A percentile compares a stretch with the other conserved stretches of the same genome.
Evolutionary conservation across 2,113 vertebrate genomes (phyloP).

Genomic region (Coptodon rendalli): DNA sequence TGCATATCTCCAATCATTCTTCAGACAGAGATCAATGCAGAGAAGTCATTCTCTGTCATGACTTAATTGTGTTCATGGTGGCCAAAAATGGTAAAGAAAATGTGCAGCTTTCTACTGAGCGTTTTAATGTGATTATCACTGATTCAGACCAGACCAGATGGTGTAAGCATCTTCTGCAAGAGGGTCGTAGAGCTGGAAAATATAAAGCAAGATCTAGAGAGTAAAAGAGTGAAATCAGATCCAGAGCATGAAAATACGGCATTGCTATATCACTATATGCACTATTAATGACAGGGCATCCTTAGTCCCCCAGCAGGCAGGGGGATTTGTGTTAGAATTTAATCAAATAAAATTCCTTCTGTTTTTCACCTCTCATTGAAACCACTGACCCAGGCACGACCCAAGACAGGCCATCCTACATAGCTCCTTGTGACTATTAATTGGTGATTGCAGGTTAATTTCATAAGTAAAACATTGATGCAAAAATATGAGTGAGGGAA

Average conservation of each 20-base stretch:
- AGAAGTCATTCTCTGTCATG: neutral
- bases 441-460: neutral
- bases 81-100: neutral
- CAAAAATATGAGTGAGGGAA: neutral
- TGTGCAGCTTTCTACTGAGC: neutral
- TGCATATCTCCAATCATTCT: neutral
- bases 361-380: neutral
- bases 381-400: neutral
- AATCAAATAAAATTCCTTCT: neutral
- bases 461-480: neutral
- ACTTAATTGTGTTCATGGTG: neutral
- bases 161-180: neutral
- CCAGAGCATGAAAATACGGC: neutral
- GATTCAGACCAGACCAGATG: neutral
- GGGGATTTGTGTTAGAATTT: neutral
- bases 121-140: neutral
- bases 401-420: neutral
- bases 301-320: neutral
- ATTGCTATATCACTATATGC: neutral
- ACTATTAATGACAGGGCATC: neutral
- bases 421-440: neutral
- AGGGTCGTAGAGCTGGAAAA: neutral
- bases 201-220: neutral
- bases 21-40: neutral
- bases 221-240: neutral